Base-by-base conservation (phyloP, 2,113 vertebrate species). In the Procavia capensis region DNA sequence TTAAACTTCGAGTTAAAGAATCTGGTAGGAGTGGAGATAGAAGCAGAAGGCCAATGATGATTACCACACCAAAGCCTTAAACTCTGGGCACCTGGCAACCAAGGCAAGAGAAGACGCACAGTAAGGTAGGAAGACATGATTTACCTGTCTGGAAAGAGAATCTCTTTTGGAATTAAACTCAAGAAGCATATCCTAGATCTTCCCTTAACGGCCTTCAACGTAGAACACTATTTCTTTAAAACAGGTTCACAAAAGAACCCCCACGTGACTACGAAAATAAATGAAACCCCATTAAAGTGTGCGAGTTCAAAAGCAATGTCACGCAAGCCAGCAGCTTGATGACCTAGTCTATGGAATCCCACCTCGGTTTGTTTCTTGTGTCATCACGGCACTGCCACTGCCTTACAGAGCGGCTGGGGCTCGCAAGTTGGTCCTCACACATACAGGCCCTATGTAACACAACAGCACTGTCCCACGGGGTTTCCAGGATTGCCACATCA, bases 111-210 rank as follows among this genome's bases (percentile, higher is more conserved):
- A 39, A 50, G 22, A 59, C 7, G 10, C 0, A 19, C 20, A 14
- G 2, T 2, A 45, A 57, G 25, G 41, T 1, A 16, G 36, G 24
- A 43, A n/a, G 59, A 41, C 1, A 39, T 0, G 2, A 0, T 0
- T 36, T 19, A n/a, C 20, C 2, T 36, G 27, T 76, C 63, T 85
- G 36, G 54, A 74, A 78, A 79, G n/a, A 94, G 45, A 68, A 75
- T 36, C 41, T 54, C 14, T 29, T 24, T 31, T 16, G 29, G 63
- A 75, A 43, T 59, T 74, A 45, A 39, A 50, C 45, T 59, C 45
- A 22, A 59, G 36, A 34, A 64, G 22, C 5, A 11, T 0, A 34
- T 59, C n/a, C 8, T 0, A 13, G 54, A 27, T 78, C 68, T n/a
- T 41, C n/a, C 86, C 66, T 66, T 41, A 87, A 80, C n/a, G 36